A percentile compares a stretch with the other conserved stretches of the same genome.
Conservation (phyloP, 2,888 invertebrate genomes). For the Drosophila meridiana region DNA sequence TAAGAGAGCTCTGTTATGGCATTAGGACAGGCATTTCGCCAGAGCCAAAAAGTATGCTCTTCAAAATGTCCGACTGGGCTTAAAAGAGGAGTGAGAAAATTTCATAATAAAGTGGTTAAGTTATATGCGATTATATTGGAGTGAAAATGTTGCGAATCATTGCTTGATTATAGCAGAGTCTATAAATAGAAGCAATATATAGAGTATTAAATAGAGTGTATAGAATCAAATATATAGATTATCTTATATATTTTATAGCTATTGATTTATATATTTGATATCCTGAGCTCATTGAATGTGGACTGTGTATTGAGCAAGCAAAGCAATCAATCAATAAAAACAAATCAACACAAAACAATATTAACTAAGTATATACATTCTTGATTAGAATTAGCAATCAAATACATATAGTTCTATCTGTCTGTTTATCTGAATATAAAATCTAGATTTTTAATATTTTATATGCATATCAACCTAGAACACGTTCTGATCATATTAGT, state of each 20-base stretch:
- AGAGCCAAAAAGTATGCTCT: constrained; percentile 20
- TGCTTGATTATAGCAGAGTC: background rate
- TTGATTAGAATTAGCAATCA: background rate
- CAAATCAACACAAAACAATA: too few species aligned
- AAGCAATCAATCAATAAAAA: too few species aligned
- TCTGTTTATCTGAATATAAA: too few species aligned
- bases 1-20: background rate
- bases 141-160: background rate
- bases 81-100: background rate
- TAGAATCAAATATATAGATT: background rate
- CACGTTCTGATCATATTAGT: background rate
- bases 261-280: background rate
- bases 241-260: background rate
- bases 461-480: background rate
- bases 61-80: background rate
- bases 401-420: background rate
- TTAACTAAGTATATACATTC: too few species aligned
- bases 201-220: background rate
- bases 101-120: background rate
- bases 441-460: background rate
- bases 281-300: too few species aligned
- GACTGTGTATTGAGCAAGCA: too few species aligned
- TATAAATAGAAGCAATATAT: background rate
- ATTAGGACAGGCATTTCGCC: background rate
- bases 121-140: background rate